Evolutionary conservation across 2,113 vertebrate species (phyloP).

Genomic region (Peromyscus polionotus): DNA sequence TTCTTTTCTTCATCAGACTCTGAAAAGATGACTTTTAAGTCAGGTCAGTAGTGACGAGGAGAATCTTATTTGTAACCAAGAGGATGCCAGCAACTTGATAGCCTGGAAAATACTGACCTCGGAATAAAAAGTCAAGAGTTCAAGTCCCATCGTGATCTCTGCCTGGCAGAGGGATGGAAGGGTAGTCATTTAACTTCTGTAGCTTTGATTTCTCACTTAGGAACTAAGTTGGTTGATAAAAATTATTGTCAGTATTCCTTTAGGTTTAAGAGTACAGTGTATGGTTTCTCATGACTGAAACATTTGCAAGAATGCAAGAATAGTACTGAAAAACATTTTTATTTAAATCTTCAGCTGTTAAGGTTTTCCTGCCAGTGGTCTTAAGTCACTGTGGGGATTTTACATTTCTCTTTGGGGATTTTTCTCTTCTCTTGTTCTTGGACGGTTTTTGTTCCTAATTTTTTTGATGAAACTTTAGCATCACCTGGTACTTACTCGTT

Average conservation of each 20-base stretch:
- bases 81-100: slow-evolving; percentile 67
- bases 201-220: slow-evolving; percentile 56
- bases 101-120: slow-evolving; percentile 61
- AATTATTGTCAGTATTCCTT: background rate
- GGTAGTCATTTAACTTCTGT: background rate
- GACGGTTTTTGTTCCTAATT: background rate
- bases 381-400: background rate
- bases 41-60: background rate
- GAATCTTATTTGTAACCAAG: slow-evolving; percentile 66
- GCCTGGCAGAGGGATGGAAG: slow-evolving; percentile 13
- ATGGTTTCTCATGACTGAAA: background rate
- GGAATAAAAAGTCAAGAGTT: slow-evolving; percentile 57
- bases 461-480: background rate
- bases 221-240: background rate
- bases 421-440: too few relatives aligned
- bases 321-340: background rate
- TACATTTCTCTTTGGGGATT: background rate
- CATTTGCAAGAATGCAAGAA: background rate
- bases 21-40: slow-evolving; percentile 42
- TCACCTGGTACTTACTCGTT: background rate
- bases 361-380: background rate
- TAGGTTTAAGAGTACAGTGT: background rate
- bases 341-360: background rate
- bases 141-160: slow-evolving; percentile 56
- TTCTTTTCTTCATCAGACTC: background rate